Base-by-base conservation (phyloP, 2,113 vertebrate species). In the Monopterus albus region DNA sequence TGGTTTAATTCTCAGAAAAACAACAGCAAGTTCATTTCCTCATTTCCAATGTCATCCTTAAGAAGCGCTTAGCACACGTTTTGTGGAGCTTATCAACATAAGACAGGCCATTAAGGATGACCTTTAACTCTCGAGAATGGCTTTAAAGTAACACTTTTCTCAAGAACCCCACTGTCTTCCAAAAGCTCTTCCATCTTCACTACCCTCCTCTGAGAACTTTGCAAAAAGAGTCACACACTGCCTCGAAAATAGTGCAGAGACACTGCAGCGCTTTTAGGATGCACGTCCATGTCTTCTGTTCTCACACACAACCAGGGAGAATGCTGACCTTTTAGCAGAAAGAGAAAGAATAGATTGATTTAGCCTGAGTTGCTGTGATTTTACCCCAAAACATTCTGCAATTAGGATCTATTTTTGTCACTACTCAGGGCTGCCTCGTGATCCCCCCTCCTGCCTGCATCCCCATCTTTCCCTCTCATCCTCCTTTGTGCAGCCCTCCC, bases 351-450 rank as follows among this genome's bases (percentile, higher is more conserved):
- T 46, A 63, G 55, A 89, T 84, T 87, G 85, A 86, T 81, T 83
- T 73, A 74, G 61, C 17, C 47, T 46, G 55, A 63, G 42, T 29
- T 52, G 58, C 60, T 21, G 23, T 52, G 42, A 84, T 81, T 87
- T 86, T 51, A 67, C 33, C 74, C 45, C 36, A 78, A 85, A 80
- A 72, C 64, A 81, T 47, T 57, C 74, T 13, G 72, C 83, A 89
- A 86, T 83, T 78, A 75, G 65, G 42, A 79, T 87, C 83, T 86
- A 84, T 86, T 88, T 82, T 84, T 42, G 63, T 63, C 46, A 1
- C 63, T 79, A 81, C 82, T 71, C 78, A 79, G 55, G 66, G 70
- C 63, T 71, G 60, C 85, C 72, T 86, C 39, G 55, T 82, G 83
- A 85, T 70, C 25, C 65, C 50, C 29, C 75, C 72, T 60, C 56